Evolutionary conservation across 2,113 vertebrate species (phyloP).

Genomic region (Albula glossodonta): DNA sequence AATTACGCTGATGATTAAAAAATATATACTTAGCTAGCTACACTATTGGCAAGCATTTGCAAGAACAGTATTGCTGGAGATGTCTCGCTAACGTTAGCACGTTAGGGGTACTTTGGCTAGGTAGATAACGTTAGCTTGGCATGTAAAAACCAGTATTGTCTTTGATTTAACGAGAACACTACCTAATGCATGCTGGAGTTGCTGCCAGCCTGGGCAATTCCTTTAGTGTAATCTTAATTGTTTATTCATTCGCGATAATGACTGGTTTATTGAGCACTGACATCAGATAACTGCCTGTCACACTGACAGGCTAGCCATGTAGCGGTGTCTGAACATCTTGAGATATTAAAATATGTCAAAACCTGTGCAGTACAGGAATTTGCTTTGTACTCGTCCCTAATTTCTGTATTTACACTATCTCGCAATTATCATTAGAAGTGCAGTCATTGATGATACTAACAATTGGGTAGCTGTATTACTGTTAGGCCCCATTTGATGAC

Average conservation of each 20-base stretch:
- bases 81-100: background rate
- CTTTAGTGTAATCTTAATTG: background rate
- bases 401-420: background rate
- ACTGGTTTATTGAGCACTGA: background rate
- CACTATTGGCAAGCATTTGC: background rate
- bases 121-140: background rate
- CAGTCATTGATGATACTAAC: background rate
- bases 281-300: background rate
- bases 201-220: background rate
- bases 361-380: background rate
- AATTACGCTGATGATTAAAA: background rate
- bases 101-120: background rate
- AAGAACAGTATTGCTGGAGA: background rate
- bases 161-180: background rate
- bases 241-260: background rate
- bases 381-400: background rate
- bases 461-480: background rate
- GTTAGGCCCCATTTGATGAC: conserved; percentile 10
- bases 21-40: background rate
- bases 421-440: background rate
- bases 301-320: background rate
- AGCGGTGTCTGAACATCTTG: background rate
- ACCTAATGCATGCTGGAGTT: background rate
- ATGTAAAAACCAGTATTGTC: too few relatives aligned
- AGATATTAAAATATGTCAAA: background rate